phyloP scores from a whole-genome alignment of 2,113 vertebrate species.

The Cynopterus brachyotis region DNA sequence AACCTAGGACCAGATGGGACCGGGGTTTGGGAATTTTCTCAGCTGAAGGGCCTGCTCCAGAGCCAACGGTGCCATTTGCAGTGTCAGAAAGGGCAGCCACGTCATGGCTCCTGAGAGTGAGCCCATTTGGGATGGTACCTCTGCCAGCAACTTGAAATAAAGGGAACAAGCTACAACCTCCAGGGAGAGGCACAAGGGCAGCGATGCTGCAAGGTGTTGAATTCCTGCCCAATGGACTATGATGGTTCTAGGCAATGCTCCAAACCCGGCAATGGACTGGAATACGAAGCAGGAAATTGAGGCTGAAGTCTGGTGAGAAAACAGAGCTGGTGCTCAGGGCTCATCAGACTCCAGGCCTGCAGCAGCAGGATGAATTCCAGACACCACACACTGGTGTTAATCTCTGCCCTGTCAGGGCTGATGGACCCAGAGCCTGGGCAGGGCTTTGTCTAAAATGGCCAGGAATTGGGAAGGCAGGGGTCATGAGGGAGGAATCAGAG shows the following conservation, averaged over 20 bases:
- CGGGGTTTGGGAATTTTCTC: not conserved
- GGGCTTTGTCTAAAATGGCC: not conserved
- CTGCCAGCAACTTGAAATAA: not conserved
- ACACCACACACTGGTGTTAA: not conserved
- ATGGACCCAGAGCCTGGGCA: not conserved
- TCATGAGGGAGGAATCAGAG: not conserved
- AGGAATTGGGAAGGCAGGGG: not conserved
- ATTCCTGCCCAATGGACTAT: not conserved
- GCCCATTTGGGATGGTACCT: not conserved
- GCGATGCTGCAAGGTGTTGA: slow-evolving; percentile 12
- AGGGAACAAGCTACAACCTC: not conserved
- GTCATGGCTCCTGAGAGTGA: not conserved
- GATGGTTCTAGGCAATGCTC: slow-evolving; percentile 65
- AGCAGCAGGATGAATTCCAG: slow-evolving; percentile 43
- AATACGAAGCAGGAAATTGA: slow-evolving; percentile 58
- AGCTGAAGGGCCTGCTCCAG: not conserved
- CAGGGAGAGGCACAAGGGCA: not conserved
- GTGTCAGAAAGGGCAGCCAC: not conserved
- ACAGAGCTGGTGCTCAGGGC: not conserved
- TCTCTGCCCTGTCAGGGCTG: slow-evolving; percentile 6
- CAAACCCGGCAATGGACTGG: slow-evolving; percentile 45
- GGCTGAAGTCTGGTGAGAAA: slow-evolving; percentile 43
- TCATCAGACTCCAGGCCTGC: not conserved
- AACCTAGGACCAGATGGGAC: slow-evolving; percentile 46
- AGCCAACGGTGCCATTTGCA: not conserved